These are phyloP conservation scores for Tuberolachnus salignus DNA, from an alignment of 2,888 invertebrate genomes.

Conservation along the genomic window DNA sequence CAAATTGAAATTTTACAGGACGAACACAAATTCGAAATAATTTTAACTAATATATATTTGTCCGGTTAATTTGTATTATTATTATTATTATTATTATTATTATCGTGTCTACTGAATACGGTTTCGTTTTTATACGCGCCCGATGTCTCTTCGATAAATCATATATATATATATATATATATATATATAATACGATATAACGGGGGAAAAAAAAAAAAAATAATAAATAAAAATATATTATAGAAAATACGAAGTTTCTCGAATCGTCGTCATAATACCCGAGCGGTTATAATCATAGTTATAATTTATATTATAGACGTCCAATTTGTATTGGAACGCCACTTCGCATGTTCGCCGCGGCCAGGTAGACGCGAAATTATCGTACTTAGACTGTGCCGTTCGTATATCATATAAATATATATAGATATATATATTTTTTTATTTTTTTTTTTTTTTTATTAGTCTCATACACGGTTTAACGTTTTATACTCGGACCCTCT, in stretches of 20 bases:
- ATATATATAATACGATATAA: too few species aligned
- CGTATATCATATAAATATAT: neutral
- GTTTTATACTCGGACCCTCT: neutral
- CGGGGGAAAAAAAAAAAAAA: neutral
- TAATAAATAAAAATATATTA: too few species aligned
- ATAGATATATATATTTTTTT: neutral
- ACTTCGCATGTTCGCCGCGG: slow-evolving; percentile 6
- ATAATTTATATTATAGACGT: slow-evolving; percentile 22
- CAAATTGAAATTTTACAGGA: neutral
- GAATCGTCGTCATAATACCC: neutral
- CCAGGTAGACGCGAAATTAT: slow-evolving; percentile 16
- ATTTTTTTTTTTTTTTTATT: slow-evolving; percentile 9
- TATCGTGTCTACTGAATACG: neutral
- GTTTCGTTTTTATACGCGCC: neutral
- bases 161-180: too few species aligned
- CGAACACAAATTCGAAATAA: neutral
- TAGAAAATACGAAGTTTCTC: neutral
- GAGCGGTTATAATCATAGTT: neutral
- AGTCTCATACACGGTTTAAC: neutral
- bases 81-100: too few species aligned
- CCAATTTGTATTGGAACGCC: slow-evolving; percentile 19
- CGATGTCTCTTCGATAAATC: too few species aligned
- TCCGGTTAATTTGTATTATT: too few species aligned
- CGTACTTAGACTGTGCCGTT: neutral
- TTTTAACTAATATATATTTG: too few species aligned